A percentile compares a stretch with the other conserved stretches of the same genome.
Evolutionary conservation across 2,113 vertebrate species (phyloP).

Genomic region (Talpa occidentalis): DNA sequence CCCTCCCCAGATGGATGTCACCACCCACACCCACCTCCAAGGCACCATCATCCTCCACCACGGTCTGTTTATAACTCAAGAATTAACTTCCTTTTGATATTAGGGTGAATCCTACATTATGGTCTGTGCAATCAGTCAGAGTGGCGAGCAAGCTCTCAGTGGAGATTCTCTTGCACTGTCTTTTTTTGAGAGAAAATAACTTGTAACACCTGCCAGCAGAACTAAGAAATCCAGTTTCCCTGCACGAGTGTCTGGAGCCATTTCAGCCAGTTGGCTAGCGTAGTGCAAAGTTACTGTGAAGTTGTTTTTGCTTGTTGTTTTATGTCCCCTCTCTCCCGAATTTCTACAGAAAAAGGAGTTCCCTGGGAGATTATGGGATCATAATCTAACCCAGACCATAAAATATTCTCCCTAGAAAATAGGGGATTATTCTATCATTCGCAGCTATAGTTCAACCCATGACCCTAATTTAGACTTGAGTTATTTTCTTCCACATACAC

Average conservation of each 20-base stretch:
- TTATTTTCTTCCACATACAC: not conserved
- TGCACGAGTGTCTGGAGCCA: not conserved
- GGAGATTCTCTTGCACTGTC: not conserved
- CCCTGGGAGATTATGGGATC: not conserved
- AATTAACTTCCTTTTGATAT: not conserved
- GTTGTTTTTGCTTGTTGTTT: not conserved
- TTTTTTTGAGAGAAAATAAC: not conserved
- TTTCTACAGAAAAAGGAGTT: not conserved
- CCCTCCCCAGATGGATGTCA: no score
- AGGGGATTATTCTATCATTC: not conserved
- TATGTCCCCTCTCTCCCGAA: not conserved
- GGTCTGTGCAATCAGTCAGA: not conserved
- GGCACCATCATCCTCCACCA: no score
- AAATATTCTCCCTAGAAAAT: not conserved
- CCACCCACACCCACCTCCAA: no score
- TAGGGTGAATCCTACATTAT: not conserved
- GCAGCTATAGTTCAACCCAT: not conserved
- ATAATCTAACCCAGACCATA: not conserved
- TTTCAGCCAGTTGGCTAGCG: not conserved
- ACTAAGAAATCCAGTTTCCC: not conserved
- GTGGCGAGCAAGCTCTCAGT: not conserved
- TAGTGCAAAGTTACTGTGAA: no score
- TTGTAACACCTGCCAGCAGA: not conserved
- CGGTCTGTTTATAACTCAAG: not conserved
- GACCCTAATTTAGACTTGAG: not conserved